These are phyloP conservation scores for Callospermophilus lateralis DNA, from an alignment of 2,113 vertebrate species.

Conservation along the genomic window DNA sequence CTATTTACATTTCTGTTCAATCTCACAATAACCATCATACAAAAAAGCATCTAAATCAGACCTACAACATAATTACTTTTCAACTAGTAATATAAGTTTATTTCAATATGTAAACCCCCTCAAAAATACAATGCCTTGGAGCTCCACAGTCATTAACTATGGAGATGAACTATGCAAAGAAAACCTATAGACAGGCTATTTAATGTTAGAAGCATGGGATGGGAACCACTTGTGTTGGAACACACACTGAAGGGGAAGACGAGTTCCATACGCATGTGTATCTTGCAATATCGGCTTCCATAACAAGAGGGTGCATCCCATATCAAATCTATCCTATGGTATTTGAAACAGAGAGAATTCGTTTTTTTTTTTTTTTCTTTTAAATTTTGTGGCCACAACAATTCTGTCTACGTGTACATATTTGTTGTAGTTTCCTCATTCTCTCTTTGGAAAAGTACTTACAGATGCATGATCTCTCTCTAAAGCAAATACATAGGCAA, in stretches of 20 bases:
- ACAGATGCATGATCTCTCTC: neutral
- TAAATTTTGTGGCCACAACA: too few relatives aligned
- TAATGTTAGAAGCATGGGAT: neutral
- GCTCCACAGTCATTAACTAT: neutral
- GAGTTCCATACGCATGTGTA: neutral
- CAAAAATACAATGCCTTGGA: neutral
- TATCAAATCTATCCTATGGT: neutral
- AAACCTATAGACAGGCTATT: neutral
- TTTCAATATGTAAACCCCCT: too few relatives aligned
- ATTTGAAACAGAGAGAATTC: neutral
- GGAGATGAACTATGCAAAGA: neutral
- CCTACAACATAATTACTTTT: too few relatives aligned
- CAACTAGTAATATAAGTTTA: too few relatives aligned
- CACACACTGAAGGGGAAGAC: neutral
- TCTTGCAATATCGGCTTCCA: neutral
- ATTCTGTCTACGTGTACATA: neutral
- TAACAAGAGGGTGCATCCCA: slow-evolving; percentile 28
- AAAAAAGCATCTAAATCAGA: too few relatives aligned
- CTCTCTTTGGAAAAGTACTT: neutral
- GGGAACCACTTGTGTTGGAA: neutral
- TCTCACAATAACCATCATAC: too few relatives aligned
- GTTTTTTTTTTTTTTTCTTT: too few relatives aligned
- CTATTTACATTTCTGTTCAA: too few relatives aligned
- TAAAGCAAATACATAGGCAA: slow-evolving; percentile 38
- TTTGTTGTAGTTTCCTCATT: neutral